These are phyloP conservation scores for Stegastes partitus DNA, from an alignment of 2,113 vertebrate species.

Conservation along the genomic window DNA sequence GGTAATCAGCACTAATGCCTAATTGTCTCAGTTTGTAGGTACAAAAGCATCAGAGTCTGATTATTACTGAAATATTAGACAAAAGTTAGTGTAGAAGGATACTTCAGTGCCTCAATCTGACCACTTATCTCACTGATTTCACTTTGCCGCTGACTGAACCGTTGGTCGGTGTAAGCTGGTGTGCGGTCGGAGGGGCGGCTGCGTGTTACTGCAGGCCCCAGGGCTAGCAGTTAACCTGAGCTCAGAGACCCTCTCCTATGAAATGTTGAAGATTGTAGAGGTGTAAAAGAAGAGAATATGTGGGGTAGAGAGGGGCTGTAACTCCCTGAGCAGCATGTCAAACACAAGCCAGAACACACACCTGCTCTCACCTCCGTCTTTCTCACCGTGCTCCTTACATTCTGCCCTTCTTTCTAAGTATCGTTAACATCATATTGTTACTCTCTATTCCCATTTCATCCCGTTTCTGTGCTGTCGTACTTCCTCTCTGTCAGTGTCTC, in stretches of 20 bases:
- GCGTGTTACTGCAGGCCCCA: conserved; percentile 57
- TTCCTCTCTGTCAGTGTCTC: conserved; percentile 45
- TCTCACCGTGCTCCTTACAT: conserved; percentile 63
- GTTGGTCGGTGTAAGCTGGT: conserved; percentile 63
- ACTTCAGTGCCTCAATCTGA: neutral
- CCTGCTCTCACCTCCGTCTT: conserved; percentile 48
- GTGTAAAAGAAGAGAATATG: conserved; percentile 73
- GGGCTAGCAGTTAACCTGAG: conserved; percentile 85
- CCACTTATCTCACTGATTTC: neutral
- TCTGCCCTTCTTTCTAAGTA: neutral
- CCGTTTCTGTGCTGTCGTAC: conserved; percentile 67
- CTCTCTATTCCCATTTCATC: neutral
- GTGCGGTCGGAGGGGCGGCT: neutral
- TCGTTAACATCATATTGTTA: conserved; percentile 10
- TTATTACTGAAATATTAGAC: neutral
- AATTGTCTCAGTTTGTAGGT: neutral
- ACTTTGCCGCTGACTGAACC: conserved; percentile 63
- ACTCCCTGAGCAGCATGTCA: conserved; percentile 84
- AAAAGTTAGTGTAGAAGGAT: neutral
- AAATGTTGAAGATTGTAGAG: conserved; percentile 83
- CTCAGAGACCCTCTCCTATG: conserved; percentile 78
- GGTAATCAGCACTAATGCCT: too few species aligned
- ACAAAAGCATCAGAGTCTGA: neutral
- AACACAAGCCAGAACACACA: conserved; percentile 86
- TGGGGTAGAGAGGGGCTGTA: conserved; percentile 32